These are phyloP conservation scores for Drosophila crucigera DNA, from an alignment of 2,888 invertebrate genomes.

Conservation along the genomic window DNA sequence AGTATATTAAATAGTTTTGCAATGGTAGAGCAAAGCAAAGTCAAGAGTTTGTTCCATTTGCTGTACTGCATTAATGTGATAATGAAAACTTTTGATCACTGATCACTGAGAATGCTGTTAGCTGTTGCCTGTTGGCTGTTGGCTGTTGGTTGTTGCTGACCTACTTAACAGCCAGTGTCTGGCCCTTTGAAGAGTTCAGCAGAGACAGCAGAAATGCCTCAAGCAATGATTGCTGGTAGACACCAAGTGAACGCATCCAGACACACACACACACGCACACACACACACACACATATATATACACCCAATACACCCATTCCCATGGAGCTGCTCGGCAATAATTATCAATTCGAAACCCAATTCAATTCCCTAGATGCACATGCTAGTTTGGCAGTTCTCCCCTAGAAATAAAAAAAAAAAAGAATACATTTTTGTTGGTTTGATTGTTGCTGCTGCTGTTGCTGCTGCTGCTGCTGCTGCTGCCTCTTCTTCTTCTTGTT, in stretches of 20 bases:
- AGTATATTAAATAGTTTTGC: not conserved
- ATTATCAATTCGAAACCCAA: conserved; percentile 26
- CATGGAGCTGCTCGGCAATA: conserved; percentile 14
- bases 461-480: not conserved
- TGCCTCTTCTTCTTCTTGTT: conserved; percentile 10
- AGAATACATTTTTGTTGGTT: conserved; percentile 17
- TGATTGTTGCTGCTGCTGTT: conserved; percentile 20
- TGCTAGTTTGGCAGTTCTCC: conserved; percentile 22
- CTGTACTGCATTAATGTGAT: conserved; percentile 23
- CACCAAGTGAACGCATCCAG: conserved; percentile 43
- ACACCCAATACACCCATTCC: conserved; percentile 4
- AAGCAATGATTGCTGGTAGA: conserved; percentile 18
- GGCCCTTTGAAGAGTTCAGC: conserved; percentile 51
- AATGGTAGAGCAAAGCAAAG: not conserved
- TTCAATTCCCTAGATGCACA: conserved; percentile 42
- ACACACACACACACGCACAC: conserved; percentile 30
- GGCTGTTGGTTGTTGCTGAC: conserved; percentile 53
- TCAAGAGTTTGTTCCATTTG: not conserved
- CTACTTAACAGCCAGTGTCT: conserved; percentile 61
- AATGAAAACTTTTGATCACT: conserved; percentile 36
- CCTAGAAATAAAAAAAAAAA: conserved; percentile 13
- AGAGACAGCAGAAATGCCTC: conserved; percentile 30
- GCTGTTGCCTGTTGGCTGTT: conserved; percentile 6
- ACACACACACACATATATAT: conserved; percentile 24
- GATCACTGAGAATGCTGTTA: conserved; percentile 1